phyloP scores from a whole-genome alignment of 2,113 vertebrate genomes.

The Junco hyemalis region DNA sequence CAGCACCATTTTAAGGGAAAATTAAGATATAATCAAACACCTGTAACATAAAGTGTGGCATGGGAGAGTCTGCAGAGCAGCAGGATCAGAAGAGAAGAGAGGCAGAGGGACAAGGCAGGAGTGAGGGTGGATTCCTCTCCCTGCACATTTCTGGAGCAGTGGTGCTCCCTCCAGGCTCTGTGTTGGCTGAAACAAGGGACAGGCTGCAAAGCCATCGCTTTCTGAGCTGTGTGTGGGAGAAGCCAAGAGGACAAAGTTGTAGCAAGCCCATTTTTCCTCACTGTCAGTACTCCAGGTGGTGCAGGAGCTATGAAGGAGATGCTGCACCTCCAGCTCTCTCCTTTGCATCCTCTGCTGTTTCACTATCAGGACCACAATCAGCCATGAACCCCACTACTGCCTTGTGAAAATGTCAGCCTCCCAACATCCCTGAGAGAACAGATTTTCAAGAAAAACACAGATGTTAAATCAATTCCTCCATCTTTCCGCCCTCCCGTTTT shows the following conservation, averaged over 20 bases:
- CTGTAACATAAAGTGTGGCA: background rate
- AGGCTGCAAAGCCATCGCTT: background rate
- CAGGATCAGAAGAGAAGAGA: background rate
- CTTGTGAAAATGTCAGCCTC: slow-evolving; percentile 49
- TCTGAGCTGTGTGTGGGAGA: background rate
- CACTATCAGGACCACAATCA: background rate
- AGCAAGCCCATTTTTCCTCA: accelerated
- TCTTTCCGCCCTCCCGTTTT: background rate
- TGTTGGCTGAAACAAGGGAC: background rate
- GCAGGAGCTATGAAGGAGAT: background rate
- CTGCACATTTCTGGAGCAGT: accelerated
- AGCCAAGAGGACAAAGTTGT: background rate
- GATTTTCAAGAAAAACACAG: slow-evolving; percentile 24
- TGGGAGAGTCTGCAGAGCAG: background rate
- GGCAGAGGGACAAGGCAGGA: background rate
- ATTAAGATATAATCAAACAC: background rate
- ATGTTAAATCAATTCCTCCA: slow-evolving; percentile 30
- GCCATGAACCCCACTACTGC: background rate
- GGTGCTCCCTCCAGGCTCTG: background rate
- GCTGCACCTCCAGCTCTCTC: background rate
- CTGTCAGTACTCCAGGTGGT: background rate
- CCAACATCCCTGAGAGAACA: background rate
- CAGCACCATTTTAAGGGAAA: background rate
- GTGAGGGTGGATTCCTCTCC: background rate
- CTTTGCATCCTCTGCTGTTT: background rate